Evolutionary conservation across 2,888 invertebrate species (phyloP), one percentile per base, ranked within the genome.

Genomic region (Lepetodrilus schrolli): DNA sequence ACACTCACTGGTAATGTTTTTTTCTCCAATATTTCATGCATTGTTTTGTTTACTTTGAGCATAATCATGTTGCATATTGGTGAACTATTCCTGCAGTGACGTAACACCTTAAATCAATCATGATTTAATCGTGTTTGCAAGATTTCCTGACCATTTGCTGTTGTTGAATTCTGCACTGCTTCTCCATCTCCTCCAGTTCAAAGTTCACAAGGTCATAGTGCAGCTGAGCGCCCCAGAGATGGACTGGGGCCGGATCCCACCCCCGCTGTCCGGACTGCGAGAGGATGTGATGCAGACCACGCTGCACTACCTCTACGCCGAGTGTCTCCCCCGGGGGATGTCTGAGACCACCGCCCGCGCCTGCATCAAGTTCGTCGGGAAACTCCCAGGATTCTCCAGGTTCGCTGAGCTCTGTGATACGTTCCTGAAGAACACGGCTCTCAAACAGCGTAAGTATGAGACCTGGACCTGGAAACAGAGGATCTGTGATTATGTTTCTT

Each of bases 241-340:
- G 80, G 92, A 93, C 83, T 93, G 93, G 92, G 79, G 81, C 26
- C 75, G 80, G 47, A 70, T 58, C 10, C 86, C 93, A 0, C 82
- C 86, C 8, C 88, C 89, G 1, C 91, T 94, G 47, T 91, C 91
- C 74, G 92, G 92, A 74, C 88, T 94, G 58, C 92, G 93, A 0
- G 93, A 93, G 78, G 93, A 93, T 83, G 93, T 94, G n/a, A 84
- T 94, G 48, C 92, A 92, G 66, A 92, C 93, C 7, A 92, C 93
- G 26, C 88, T 94, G 23, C 93, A 94, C 88, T 94, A 92, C 90
- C 88, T 94, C 34, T 94, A 94, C 84, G 92, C 93, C 0, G 93
- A 94, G 86, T 93, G 93, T 81, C 89, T 94, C 82, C 93, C 94
- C 37, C 89, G 92, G 21, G 92, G 92, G 72, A 88, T 94, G 81